Percentiles rank a stretch among this genome's conserved stretches.
Conservation (phyloP, 2,888 invertebrate species). For the Cataglyphis cursor region DNA sequence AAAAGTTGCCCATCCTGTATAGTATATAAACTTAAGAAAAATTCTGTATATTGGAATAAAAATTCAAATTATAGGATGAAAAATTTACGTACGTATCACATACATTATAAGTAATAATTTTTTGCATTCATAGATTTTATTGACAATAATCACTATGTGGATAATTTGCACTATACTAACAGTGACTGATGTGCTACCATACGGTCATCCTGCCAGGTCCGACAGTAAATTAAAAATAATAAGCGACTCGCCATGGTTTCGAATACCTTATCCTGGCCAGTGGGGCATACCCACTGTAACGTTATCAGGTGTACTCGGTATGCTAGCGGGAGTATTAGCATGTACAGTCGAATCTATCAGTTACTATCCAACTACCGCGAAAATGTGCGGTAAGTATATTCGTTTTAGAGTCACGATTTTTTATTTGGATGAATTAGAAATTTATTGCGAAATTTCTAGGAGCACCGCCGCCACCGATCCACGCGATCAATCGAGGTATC, state of each 20-base stretch:
- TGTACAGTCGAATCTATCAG: constrained; percentile 95
- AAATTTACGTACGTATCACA: not conserved
- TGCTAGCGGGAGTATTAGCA: constrained; percentile 93
- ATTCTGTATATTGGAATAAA: not conserved
- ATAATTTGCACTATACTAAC: constrained; percentile 91
- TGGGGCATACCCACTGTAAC: constrained; percentile 93
- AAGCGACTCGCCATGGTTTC: constrained; percentile 92
- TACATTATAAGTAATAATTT: not conserved
- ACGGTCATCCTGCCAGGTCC: constrained; percentile 91
- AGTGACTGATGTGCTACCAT: constrained; percentile 89
- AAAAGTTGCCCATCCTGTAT: too few relatives aligned
- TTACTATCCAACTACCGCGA: constrained; percentile 96
- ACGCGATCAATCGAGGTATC: constrained; percentile 95
- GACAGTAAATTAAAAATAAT: constrained; percentile 91
- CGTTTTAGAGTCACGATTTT: not conserved
- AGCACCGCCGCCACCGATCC: constrained; percentile 94
- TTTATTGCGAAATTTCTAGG: constrained; percentile 86
- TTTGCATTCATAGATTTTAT: constrained; percentile 88
- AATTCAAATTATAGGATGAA: not conserved
- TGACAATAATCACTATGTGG: constrained; percentile 94
- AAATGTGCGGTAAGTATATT: constrained; percentile 90
- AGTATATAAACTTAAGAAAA: not conserved
- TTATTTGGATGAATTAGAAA: not conserved
- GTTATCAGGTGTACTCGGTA: constrained; percentile 91
- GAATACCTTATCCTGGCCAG: constrained; percentile 94